Percentiles rank a stretch among this genome's conserved stretches.
Conservation (phyloP, 1,140 invertebrate genomes). For the Drosophila mauritiana region DNA sequence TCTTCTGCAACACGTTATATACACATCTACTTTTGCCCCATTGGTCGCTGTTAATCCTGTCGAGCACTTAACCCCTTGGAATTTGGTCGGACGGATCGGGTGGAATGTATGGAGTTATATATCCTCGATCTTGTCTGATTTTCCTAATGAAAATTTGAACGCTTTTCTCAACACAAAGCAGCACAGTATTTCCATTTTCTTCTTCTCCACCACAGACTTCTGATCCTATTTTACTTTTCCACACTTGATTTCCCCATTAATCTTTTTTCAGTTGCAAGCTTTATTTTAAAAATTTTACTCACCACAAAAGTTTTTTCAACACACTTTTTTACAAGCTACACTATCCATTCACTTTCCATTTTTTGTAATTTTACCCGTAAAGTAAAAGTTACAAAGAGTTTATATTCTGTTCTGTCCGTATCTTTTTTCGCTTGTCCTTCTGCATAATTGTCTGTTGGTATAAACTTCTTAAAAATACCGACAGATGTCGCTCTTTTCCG, state of each 20-base stretch:
- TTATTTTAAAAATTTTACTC: too few relatives aligned
- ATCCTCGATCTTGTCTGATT: slow-evolving; percentile 1
- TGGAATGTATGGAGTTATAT: neutral
- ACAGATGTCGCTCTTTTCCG: too few relatives aligned
- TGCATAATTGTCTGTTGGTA: too few relatives aligned
- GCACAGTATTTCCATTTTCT: neutral
- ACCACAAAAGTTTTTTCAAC: neutral
- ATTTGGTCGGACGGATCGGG: neutral
- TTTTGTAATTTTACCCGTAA: too few relatives aligned
- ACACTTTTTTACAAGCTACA: neutral
- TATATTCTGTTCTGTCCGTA: too few relatives aligned
- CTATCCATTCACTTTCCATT: neutral
- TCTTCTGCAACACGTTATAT: neutral
- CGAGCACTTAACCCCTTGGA: neutral
- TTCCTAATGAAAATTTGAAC: neutral
- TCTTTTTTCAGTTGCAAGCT: neutral
- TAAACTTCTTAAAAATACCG: too few relatives aligned
- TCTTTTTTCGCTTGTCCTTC: too few relatives aligned
- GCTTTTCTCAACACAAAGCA: neutral
- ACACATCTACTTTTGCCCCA: slow-evolving; percentile 15
- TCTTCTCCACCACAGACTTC: neutral
- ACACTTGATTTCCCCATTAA: neutral
- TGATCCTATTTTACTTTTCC: neutral
- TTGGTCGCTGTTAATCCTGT: slow-evolving; percentile 27
- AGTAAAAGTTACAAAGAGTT: too few relatives aligned